Evolutionary conservation across 2,888 invertebrate genomes (phyloP).

Genomic region (Horisme vitalbata): DNA sequence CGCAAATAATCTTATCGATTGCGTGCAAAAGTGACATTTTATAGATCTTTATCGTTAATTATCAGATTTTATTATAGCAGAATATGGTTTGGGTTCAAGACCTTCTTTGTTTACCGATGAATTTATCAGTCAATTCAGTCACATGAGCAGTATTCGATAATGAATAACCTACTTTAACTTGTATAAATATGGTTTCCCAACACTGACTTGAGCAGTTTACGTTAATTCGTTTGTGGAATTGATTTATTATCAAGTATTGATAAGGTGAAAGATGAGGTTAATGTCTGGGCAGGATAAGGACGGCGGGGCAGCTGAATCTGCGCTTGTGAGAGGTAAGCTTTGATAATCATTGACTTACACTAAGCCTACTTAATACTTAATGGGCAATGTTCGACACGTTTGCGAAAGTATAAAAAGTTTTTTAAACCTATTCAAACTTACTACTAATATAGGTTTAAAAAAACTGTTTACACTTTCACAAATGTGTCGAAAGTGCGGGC

Average conservation of each 20-base stretch:
- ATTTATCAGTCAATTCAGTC: conserved; percentile 75
- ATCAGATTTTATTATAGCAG: conserved; percentile 33
- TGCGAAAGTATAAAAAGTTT: no score
- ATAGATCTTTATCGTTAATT: conserved; percentile 32
- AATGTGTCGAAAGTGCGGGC: no score
- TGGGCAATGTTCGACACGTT: no score
- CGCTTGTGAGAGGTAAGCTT: conserved; percentile 51
- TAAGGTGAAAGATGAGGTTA: conserved; percentile 57
- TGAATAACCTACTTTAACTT: conserved; percentile 73
- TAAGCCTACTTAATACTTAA: no score
- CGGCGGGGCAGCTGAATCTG: conserved; percentile 66
- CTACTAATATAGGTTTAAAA: no score
- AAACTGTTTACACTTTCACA: no score
- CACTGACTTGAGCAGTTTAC: conserved; percentile 48
- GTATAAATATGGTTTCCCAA: conserved; percentile 69
- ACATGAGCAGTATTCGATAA: conserved; percentile 63
- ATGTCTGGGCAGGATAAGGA: conserved; percentile 70
- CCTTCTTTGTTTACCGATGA: conserved; percentile 48
- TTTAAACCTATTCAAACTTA: no score
- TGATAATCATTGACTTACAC: conserved; percentile 11
- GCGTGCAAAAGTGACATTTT: conserved; percentile 12
- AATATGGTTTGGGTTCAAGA: conserved; percentile 35
- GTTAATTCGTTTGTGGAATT: conserved; percentile 17
- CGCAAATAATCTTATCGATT: conserved; percentile 13
- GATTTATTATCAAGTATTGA: conserved; percentile 29